Percentiles rank a stretch among this genome's conserved stretches.
Evolutionary conservation across 2,888 invertebrate genomes (phyloP).

Genomic region (Neocrepidodera transversa): DNA sequence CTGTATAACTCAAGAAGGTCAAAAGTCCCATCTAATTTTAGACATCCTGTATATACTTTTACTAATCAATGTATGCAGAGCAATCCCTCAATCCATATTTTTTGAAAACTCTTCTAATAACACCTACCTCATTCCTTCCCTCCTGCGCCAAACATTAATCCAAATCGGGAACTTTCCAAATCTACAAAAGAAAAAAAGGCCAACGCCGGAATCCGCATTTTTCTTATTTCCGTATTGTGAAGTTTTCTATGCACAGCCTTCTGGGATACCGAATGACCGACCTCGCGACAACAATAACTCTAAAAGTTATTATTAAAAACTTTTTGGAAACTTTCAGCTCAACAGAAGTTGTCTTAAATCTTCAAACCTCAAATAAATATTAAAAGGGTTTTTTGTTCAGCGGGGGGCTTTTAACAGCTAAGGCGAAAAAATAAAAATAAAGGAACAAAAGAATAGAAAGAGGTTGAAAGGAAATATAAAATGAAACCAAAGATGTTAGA

Average conservation of each 20-base stretch:
- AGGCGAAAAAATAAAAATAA: background rate
- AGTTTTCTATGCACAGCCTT: slow-evolving; percentile 24
- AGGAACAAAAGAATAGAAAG: background rate
- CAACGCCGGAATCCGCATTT: slow-evolving; percentile 3
- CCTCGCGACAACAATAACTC: slow-evolving; percentile 26
- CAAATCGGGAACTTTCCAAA: background rate
- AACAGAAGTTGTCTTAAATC: slow-evolving; percentile 27
- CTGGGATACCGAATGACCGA: slow-evolving; percentile 6
- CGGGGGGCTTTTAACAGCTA: slow-evolving; percentile 2
- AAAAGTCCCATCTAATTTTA: too few species aligned
- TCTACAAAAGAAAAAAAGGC: background rate
- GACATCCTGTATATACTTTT: too few species aligned
- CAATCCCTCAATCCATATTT: too few species aligned
- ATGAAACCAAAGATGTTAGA: background rate
- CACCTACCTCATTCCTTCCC: background rate
- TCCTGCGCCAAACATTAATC: slow-evolving; percentile 6
- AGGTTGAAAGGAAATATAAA: background rate
- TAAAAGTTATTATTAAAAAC: slow-evolving; percentile 35
- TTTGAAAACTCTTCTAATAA: background rate
- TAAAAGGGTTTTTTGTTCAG: slow-evolving; percentile 22
- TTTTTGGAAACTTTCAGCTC: slow-evolving; percentile 20
- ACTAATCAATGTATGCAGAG: too few species aligned
- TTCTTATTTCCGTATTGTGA: slow-evolving; percentile 7
- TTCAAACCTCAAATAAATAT: slow-evolving; percentile 26
- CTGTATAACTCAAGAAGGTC: too few species aligned